Conservation (phyloP, 2,113 vertebrate genomes). For the Laticauda laticaudata region DNA sequence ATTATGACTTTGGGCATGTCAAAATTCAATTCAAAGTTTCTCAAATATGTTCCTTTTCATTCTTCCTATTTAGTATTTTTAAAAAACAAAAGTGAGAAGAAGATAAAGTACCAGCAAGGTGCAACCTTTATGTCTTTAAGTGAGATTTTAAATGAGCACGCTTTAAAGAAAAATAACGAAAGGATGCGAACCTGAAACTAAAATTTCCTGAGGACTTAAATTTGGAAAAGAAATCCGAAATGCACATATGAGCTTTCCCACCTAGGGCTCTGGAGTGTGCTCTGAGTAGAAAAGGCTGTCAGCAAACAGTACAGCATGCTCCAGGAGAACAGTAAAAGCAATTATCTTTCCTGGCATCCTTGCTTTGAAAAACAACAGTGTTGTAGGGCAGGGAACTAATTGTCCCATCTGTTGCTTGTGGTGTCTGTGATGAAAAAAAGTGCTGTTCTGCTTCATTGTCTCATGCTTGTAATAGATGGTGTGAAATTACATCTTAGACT, state of each 20-base stretch:
- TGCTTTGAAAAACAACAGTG: not conserved
- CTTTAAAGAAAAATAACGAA: not conserved
- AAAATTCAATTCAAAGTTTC: not conserved
- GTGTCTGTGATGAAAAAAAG: not conserved
- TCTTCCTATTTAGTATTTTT: not conserved
- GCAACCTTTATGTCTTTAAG: constrained; percentile 4
- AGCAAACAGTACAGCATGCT: constrained; percentile 40
- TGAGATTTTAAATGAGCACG: not conserved
- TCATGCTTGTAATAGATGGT: not conserved
- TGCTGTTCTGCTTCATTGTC: not conserved
- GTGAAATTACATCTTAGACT: not conserved
- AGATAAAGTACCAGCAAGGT: not conserved
- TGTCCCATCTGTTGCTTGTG: constrained; percentile 52
- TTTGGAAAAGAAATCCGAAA: constrained; percentile 41
- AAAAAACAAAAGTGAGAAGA: not conserved
- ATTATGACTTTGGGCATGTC: not conserved
- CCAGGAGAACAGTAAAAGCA: constrained; percentile 37
- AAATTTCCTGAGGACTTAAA: not conserved
- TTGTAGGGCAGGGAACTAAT: constrained; percentile 43
- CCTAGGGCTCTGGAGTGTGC: constrained; percentile 38
- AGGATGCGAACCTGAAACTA: constrained; percentile 21
- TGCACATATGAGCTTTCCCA: constrained; percentile 11
- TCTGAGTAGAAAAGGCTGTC: constrained; percentile 39
- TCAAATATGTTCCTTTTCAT: not conserved
- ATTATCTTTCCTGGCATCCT: constrained; percentile 42